A percentile compares a stretch with the other conserved stretches of the same genome.
These are phyloP conservation scores for Drosophila miranda DNA, from an alignment of 1,140 invertebrate species.

Conservation along the genomic window DNA sequence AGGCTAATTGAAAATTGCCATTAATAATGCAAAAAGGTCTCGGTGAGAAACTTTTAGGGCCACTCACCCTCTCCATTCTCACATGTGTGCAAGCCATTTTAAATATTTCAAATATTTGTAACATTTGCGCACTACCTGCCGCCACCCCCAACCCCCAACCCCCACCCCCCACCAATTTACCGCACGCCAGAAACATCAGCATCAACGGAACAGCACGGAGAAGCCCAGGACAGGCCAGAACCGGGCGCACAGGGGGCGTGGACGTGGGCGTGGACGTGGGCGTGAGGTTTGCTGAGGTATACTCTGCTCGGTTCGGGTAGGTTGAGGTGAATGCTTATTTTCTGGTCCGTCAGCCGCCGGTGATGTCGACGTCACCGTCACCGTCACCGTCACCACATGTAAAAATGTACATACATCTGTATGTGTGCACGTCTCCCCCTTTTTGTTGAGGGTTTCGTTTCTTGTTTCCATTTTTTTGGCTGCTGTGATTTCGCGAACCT, in stretches of 20 bases:
- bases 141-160: constrained; percentile 34
- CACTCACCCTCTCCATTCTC: constrained; percentile 32
- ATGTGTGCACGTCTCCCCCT: neutral
- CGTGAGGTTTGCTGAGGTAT: neutral
- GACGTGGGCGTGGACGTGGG: constrained; percentile 12
- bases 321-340: constrained; percentile 69
- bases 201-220: constrained; percentile 9
- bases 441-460: constrained; percentile 19
- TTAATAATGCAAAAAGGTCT: constrained; percentile 79
- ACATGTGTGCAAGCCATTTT: constrained; percentile 70
- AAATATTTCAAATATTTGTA: constrained; percentile 80
- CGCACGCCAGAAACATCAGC: constrained; percentile 75
- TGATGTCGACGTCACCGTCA: constrained; percentile 58
- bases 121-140: constrained; percentile 67
- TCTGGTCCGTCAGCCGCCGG: constrained; percentile 78
- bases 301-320: constrained; percentile 8
- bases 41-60: constrained; percentile 73
- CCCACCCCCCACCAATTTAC: constrained; percentile 46
- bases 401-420: constrained; percentile 48
- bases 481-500: constrained; percentile 71
- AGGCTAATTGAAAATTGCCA: constrained; percentile 78
- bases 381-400: constrained; percentile 72
- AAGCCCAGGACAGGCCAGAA: constrained; percentile 8
- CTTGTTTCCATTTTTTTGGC: constrained; percentile 33
- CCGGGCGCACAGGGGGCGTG: constrained; percentile 1